phyloP scores from a whole-genome alignment of 2,797 vertebrate species.

The Pelochelys cantorii region DNA sequence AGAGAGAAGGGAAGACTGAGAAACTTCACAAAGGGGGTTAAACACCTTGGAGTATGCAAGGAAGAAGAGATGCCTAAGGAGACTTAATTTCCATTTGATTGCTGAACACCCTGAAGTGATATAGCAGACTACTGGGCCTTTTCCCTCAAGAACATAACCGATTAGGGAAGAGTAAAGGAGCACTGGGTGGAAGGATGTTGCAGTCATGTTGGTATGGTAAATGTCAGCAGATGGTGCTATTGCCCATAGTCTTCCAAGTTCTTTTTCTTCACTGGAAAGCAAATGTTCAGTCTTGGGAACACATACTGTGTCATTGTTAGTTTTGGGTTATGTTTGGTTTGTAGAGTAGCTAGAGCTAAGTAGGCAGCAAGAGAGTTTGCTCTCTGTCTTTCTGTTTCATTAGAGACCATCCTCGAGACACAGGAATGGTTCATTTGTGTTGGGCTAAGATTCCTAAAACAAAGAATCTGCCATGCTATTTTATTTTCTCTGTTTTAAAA shows the following conservation, averaged over 20 bases:
- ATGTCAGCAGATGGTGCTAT: conserved; percentile 46
- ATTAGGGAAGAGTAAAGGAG: background rate
- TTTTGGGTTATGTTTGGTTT: background rate
- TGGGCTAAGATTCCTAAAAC: background rate
- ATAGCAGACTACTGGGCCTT: background rate
- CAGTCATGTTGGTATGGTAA: background rate
- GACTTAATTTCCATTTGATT: background rate
- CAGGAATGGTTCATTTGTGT: background rate
- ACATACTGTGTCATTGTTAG: background rate
- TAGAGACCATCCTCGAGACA: background rate
- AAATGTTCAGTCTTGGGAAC: background rate
- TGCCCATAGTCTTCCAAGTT: background rate
- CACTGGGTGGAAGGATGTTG: background rate
- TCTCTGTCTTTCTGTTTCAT: background rate
- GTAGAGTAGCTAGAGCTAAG: background rate
- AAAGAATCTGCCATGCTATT: background rate
- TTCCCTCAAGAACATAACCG: background rate
- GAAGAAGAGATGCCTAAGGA: background rate
- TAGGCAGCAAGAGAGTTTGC: background rate
- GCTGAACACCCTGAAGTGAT: background rate
- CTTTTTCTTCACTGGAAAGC: background rate
- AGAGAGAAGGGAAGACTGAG: background rate
- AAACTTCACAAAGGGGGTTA: background rate
- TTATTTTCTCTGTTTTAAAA: background rate
- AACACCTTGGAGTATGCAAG: background rate